Percentiles rank a stretch among this genome's conserved stretches.
Conservation (phyloP, 30 jellyfish, hydroid and myxozoan genomes). For the Cassiopea xamachana region DNA sequence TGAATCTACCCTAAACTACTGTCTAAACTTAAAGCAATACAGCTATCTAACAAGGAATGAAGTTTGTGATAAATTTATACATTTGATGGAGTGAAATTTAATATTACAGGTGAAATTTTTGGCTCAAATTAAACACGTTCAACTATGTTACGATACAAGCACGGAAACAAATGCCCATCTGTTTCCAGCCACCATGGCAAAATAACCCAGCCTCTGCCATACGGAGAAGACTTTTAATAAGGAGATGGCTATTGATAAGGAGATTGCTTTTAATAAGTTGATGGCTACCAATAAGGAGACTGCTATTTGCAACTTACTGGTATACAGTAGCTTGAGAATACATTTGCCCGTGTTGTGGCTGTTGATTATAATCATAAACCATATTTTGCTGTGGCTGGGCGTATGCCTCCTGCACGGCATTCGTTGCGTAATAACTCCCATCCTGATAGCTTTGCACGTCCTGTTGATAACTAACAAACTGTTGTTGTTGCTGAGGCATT, state of each 20-base stretch:
- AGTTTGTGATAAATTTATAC: not conserved
- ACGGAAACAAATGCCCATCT: not conserved
- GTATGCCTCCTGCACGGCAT: constrained; percentile 51
- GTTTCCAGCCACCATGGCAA: not conserved
- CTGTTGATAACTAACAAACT: constrained; percentile 29
- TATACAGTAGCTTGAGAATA: constrained; percentile 79
- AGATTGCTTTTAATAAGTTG: too few relatives aligned
- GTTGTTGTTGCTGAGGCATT: constrained; percentile 57
- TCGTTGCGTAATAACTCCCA: constrained; percentile 45
- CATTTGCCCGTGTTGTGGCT: constrained; percentile 68
- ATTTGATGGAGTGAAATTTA: not conserved
- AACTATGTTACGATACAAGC: too few relatives aligned
- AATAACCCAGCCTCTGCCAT: too few relatives aligned
- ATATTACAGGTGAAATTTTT: too few relatives aligned
- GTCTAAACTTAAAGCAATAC: too few relatives aligned
- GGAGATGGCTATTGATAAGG: not conserved
- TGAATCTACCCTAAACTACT: too few relatives aligned
- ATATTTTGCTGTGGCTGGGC: constrained; percentile 54
- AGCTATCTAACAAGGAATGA: not conserved
- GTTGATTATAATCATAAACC: constrained; percentile 67
- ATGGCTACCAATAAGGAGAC: not conserved
- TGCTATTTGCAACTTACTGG: constrained; percentile 18
- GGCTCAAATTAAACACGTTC: not conserved
- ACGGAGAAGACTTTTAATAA: not conserved
- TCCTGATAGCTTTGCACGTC: constrained; percentile 60